These are phyloP conservation scores for Diarsia dahlii DNA, from an alignment of 2,888 invertebrate genomes.

Conservation along the genomic window DNA sequence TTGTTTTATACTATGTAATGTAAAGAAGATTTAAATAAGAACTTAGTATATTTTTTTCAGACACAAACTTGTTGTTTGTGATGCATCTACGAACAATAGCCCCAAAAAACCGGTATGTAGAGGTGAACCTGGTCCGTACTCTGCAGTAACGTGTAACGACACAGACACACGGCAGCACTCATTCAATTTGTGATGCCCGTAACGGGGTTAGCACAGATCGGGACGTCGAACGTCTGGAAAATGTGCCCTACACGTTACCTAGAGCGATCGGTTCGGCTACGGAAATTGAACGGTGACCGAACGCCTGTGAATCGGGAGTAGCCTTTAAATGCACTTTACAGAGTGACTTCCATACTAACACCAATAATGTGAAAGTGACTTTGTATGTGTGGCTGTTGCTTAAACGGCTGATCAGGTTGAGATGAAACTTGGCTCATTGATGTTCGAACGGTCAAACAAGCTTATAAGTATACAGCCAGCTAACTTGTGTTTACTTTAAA, in stretches of 20 bases:
- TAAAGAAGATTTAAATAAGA: no score
- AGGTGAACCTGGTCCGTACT: no score
- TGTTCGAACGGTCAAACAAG: no score
- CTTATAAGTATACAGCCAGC: no score
- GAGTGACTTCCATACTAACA: neutral
- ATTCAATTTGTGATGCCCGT: constrained; percentile 11
- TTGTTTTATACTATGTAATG: no score
- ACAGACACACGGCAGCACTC: neutral
- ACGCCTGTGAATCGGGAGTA: neutral
- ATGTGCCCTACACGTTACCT: neutral
- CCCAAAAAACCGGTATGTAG: no score
- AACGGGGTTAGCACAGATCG: neutral
- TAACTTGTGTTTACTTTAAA: no score
- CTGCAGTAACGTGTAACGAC: no score
- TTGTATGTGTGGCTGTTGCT: neutral
- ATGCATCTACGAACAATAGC: no score
- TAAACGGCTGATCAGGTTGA: neutral
- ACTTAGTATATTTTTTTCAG: no score
- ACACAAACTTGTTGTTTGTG: no score
- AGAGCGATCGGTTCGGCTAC: neutral
- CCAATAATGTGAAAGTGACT: neutral
- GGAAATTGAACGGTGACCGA: constrained; percentile 9
- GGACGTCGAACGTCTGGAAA: neutral
- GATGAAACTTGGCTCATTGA: neutral
- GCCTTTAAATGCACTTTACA: neutral